Base-by-base conservation (phyloP, 2,888 invertebrate species). In the Torymus texanus region DNA sequence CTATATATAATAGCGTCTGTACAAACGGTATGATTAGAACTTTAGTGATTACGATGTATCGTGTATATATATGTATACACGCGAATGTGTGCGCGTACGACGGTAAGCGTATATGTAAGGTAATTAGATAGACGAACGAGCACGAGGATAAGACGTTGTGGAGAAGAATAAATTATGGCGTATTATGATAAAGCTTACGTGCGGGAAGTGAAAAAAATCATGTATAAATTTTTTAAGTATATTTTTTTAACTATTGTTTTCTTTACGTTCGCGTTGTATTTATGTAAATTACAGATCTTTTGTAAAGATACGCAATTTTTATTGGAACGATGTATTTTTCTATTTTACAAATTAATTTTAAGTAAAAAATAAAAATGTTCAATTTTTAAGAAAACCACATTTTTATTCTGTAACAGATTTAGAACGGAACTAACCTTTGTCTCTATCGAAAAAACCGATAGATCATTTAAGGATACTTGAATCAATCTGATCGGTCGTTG, bases 1-100 rank as follows among this genome's bases (percentile, higher is more conserved):
- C 29, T 83, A 79, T 77, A 79, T 71, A 73, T 63, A n/a, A 71
- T 77, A 82, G 78, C 74, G 21, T 18, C 14, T 81, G 72, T 79
- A 79, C 73, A 78, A 82, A 75, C 67, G 29, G 62, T 75, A 72
- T 78, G 61, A 76, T 78, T 70, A 82, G 53, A 72, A 16, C 18
- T 77, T 12, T 81, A 76, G 55, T 71, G 5, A 56, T 72, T 72
- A 58, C 51, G 67, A 24, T 65, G 61, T 81, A 21, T 68, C 24
- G 18, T 50, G 62, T n/a, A 68, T 62, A 24, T 58, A 79, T 71
- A 73, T 76, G 18, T 18, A 18, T 62, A 62, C 11, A 62, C 12
- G 8, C 24, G 13, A 29, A 5, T 29, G 29, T n/a, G 5, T 29
- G 29, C 29, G 29, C 29, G 21, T 62, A 41, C 12, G 53, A 70